Base-by-base conservation (phyloP, 2,797 vertebrate genomes). In the Kryptolebias ocellatus region DNA sequence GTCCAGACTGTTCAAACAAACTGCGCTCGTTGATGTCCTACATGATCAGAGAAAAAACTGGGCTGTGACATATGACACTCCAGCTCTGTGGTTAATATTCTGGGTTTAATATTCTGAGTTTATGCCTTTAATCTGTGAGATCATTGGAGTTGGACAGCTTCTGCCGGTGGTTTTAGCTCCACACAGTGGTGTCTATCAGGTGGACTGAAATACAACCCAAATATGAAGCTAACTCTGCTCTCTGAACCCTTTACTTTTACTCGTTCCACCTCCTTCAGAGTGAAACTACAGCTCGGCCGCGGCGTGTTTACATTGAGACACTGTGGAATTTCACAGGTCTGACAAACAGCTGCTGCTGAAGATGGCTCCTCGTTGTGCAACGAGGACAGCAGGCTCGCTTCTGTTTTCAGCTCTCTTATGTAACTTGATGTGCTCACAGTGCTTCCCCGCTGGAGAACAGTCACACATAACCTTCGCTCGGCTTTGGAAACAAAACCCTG, bases 401-500 rank as follows among this genome's bases (percentile, higher is more conserved):
- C 72, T 89, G 86, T 85, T 81, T 63, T 60, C 64, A 68, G 66
- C 18, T 70, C 51, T 72, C 67, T 90, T 88, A 80, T 81, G 82
- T 67, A 83, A 87, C 39, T 20, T 0, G 5, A 14, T 70, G 71
- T 83, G 79, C 63, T 53, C 81, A 79, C 63, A 87, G 75, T 42
- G 67, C 66, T 45, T 70, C 83, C 31, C 37, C 31, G 52, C 46
- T 79, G 67, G 79, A 78, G 67, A 46, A 74, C 72, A 77, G 70
- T 58, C 60, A 46, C 67, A 69, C 64, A 71, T 69, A 60, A 80
- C 80, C 74, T 72, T 70, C 57, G 64, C 61, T 58, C 70, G 56
- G 76, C 72, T 64, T 80, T 75, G 79, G 79, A 83, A 79, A 85
- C 59, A 50, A 75, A 88, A 87, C 74, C 83, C 85, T 86, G 88